phyloP scores from a whole-genome alignment of 2,888 invertebrate genomes.

The Perizoma affinitatum region DNA sequence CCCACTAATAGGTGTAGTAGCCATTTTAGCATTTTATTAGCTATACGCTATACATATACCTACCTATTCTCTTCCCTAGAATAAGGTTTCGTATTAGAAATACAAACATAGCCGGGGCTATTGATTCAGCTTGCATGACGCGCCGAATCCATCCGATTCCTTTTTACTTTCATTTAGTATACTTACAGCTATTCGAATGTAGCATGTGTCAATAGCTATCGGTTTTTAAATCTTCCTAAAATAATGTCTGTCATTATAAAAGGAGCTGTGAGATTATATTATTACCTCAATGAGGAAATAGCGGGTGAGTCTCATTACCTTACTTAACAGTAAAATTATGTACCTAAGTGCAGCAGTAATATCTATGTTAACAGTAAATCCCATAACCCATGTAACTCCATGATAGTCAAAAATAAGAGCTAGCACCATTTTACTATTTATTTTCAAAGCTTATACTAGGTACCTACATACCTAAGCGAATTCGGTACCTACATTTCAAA shows the following conservation, averaged over 20 bases:
- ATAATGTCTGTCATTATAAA: constrained; percentile 66
- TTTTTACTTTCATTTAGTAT: constrained; percentile 16
- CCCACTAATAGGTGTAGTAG: no score
- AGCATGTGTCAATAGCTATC: constrained; percentile 10
- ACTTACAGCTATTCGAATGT: constrained; percentile 10
- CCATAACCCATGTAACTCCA: no score
- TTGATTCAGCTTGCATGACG: constrained; percentile 24
- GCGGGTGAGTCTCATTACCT: constrained; percentile 50
- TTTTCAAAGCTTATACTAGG: no score
- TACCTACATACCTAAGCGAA: no score
- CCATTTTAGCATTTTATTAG: no score
- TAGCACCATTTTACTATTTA: no score
- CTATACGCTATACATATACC: no score
- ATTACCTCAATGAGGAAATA: constrained; percentile 73
- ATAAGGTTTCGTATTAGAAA: no score
- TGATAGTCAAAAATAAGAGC: no score
- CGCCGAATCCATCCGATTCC: constrained; percentile 9
- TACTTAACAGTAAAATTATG: neutral
- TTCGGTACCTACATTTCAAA: no score
- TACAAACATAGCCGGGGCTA: constrained; percentile 16
- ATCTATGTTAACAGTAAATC: no score
- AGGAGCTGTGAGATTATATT: constrained; percentile 63
- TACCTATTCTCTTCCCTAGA: no score
- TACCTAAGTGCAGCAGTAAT: neutral
- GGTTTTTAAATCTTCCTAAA: constrained; percentile 3